phyloP scores from a whole-genome alignment of 2,888 invertebrate genomes.

The Tetragonula carbonaria region DNA sequence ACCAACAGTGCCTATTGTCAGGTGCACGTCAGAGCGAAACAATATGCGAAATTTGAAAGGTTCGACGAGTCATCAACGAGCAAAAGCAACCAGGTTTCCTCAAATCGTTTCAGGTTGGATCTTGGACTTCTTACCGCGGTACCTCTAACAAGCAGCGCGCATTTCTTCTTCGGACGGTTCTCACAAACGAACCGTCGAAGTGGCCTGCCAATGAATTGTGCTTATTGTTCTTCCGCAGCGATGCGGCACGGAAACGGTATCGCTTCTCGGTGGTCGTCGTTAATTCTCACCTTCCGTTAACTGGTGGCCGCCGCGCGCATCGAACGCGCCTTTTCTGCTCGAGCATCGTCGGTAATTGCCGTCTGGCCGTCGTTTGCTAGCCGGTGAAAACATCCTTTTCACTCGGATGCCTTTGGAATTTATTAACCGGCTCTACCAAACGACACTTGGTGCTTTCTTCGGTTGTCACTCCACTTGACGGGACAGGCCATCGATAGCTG shows the following conservation, averaged over 20 bases:
- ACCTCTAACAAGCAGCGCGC: conserved; percentile 36
- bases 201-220: conserved; percentile 63
- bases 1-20: not conserved
- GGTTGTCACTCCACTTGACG: not conserved
- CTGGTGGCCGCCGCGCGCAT: conserved; percentile 49
- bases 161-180: conserved; percentile 26
- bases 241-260: conserved; percentile 71
- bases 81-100: not conserved
- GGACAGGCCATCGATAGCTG: not conserved
- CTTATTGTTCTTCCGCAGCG: conserved; percentile 69
- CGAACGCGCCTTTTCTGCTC: conserved; percentile 61
- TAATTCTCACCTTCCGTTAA: conserved; percentile 71
- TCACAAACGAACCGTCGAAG: conserved; percentile 51
- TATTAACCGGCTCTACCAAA: not conserved
- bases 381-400: conserved; percentile 1
- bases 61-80: not conserved
- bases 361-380: conserved; percentile 30
- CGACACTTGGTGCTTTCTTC: not conserved
- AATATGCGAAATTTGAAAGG: not conserved
- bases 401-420: not conserved
- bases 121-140: conserved; percentile 28
- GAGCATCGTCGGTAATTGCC: conserved; percentile 62
- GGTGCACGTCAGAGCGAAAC: too few species aligned
- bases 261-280: conserved; percentile 66
- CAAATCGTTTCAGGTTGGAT: conserved; percentile 9